Conservation (phyloP, 2,888 invertebrate species). For the Cantharis lateralis region DNA sequence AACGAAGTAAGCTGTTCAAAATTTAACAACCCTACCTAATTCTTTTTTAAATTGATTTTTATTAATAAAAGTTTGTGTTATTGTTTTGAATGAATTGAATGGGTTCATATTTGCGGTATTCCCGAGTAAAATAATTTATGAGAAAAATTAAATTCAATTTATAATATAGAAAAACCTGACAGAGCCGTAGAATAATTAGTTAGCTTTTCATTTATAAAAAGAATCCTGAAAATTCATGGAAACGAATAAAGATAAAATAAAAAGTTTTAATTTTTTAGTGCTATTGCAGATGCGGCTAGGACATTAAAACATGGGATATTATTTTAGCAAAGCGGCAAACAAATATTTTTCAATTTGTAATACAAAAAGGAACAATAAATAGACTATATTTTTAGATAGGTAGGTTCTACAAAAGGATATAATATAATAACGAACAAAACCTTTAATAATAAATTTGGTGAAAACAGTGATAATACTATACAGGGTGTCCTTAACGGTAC, state of each 20-base stretch:
- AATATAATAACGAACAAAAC: background rate
- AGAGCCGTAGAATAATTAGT: constrained; percentile 20
- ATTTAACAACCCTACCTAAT: background rate
- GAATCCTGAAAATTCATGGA: constrained; percentile 16
- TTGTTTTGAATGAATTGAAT: background rate
- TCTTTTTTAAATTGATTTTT: background rate
- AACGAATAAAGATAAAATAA: constrained; percentile 20
- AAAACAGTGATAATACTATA: background rate
- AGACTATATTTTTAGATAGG: background rate
- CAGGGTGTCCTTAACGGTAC: no score
- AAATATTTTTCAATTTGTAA: background rate
- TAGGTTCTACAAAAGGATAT: background rate
- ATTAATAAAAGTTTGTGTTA: constrained; percentile 2
- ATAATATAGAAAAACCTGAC: constrained; percentile 10
- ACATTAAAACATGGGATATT: constrained; percentile 6
- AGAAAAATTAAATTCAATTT: constrained; percentile 9
- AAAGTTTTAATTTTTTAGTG: constrained; percentile 17
- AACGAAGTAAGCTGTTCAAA: background rate
- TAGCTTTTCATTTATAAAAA: constrained; percentile 21
- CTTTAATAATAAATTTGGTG: background rate
- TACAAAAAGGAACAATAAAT: background rate
- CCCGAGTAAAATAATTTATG: background rate
- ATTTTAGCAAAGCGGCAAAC: constrained; percentile 10
- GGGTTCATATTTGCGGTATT: background rate
- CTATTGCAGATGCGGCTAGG: constrained; percentile 15